A percentile compares a stretch with the other conserved stretches of the same genome.
phyloP scores from a whole-genome alignment of 2,888 invertebrate genomes.

The Diarsia rubi region DNA sequence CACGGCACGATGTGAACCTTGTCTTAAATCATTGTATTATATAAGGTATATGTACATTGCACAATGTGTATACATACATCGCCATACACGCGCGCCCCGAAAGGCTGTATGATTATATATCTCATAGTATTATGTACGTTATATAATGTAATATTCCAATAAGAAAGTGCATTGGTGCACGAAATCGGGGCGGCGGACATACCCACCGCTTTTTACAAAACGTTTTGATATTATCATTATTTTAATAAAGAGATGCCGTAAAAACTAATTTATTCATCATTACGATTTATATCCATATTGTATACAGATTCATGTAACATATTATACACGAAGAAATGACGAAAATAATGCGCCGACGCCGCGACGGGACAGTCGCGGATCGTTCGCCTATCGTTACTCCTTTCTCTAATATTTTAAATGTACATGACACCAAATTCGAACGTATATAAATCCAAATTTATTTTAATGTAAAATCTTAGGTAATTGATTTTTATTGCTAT shows the following conservation, averaged over 20 bases:
- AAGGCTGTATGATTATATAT: constrained; percentile 91
- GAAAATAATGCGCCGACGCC: constrained; percentile 89
- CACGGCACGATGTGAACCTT: constrained; percentile 98
- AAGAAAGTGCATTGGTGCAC: constrained; percentile 92
- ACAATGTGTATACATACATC: constrained; percentile 93
- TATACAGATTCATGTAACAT: constrained; percentile 93
- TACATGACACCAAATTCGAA: constrained; percentile 91
- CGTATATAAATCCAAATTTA: constrained; percentile 91
- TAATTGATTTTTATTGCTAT: constrained; percentile 92
- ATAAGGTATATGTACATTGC: constrained; percentile 94
- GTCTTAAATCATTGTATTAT: constrained; percentile 94
- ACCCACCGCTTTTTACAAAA: constrained; percentile 90
- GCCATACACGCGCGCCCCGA: constrained; percentile 93
- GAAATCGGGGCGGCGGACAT: constrained; percentile 89
- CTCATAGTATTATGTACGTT: constrained; percentile 91
- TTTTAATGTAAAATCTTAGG: constrained; percentile 91
- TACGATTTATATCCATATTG: constrained; percentile 91
- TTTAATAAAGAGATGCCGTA: constrained; percentile 91
- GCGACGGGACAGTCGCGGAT: constrained; percentile 84
- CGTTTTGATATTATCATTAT: constrained; percentile 90
- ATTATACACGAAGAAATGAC: constrained; percentile 92
- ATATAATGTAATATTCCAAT: constrained; percentile 91
- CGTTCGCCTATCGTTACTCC: constrained; percentile 89
- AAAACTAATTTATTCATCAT: constrained; percentile 91
- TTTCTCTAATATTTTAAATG: constrained; percentile 90